Conservation (phyloP, 2,888 invertebrate genomes). For the Trypoxylon attenuatum region DNA sequence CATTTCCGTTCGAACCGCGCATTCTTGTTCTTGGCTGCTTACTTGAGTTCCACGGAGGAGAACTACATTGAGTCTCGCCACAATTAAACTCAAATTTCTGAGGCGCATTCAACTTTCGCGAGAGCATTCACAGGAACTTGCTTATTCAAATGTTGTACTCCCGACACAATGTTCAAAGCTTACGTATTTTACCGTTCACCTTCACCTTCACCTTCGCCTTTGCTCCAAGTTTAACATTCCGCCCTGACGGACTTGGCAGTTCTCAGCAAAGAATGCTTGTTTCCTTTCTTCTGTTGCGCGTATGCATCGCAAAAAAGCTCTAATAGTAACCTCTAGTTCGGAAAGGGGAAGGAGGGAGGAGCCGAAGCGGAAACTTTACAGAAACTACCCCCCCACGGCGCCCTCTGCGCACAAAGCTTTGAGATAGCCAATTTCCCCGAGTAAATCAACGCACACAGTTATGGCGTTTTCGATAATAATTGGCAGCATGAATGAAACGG, state of each 20-base stretch:
- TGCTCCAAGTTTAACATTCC: too few species aligned
- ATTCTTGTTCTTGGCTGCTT: too few species aligned
- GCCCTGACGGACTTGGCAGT: too few species aligned
- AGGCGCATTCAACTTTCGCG: background rate
- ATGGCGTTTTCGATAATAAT: slow-evolving; percentile 64
- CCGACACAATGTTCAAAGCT: background rate
- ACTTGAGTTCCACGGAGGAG: too few species aligned
- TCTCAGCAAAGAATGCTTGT: too few species aligned
- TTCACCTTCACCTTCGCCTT: background rate
- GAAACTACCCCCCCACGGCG: slow-evolving; percentile 41
- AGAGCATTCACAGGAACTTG: background rate
- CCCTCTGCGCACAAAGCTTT: slow-evolving; percentile 42
- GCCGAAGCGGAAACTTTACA: slow-evolving; percentile 11
- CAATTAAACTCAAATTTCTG: background rate
- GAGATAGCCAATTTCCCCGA: slow-evolving; percentile 60
- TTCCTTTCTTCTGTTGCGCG: background rate
- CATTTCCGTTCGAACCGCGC: too few species aligned
- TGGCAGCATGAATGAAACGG: slow-evolving; percentile 64
- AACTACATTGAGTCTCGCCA: background rate
- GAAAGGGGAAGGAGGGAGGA: slow-evolving; percentile 5
- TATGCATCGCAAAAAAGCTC: background rate
- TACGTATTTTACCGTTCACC: background rate
- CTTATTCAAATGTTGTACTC: background rate
- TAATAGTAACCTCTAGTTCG: slow-evolving; percentile 26
- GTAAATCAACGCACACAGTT: slow-evolving; percentile 48